Evolutionary conservation across 2,797 vertebrate genomes (phyloP), one percentile per base, ranked within the genome.

Genomic region (Macroramphosus scolopax): DNA sequence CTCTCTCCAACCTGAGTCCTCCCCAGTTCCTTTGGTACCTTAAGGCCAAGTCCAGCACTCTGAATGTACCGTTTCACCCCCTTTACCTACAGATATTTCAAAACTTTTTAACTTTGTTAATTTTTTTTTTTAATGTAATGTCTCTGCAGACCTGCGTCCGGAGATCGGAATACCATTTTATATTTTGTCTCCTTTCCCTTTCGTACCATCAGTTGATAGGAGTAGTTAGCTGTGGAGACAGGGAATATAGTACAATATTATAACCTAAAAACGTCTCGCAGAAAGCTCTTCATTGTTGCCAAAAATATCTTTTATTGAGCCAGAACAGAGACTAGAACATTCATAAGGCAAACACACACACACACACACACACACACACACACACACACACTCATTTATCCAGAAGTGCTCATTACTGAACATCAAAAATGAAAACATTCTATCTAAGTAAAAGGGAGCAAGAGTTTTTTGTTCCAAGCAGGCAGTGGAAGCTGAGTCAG

Each of bases 261-360:
- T 70, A 84, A 81, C 75, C 75, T 77, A 73, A 51, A 81, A 82
- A 68, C 31, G 72, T 78, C 74, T 83, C 75, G 55, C 70, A 73
- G 75, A 86, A 88, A 88, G 82, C 84, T 89, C 88, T 81, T 88
- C 72, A 80, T 82, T 81, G 87, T 90, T 92, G 89, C 89, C 89
- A 91, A 92, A 91, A 91, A 89, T 87, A 87, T 78, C 38, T 74
- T 83, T 85, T 89, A 87, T 89, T 87, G 85, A 90, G 88, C 88
- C 88, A 89, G 88, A 88, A 88, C 72, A 82, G 72, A 85, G 84
- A 87, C 72, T 80, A 81, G 78, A 87, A 82, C 78, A 82, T 77
- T 80, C 47, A 63, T 63, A 69, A 74, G 49, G 50, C 75, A 70
- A 62, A 58, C 59, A 62, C 41, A 66, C 45, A 49, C 43, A 57